Base-by-base conservation (phyloP, 2,113 vertebrate species). In the Phoenicopterus ruber region DNA sequence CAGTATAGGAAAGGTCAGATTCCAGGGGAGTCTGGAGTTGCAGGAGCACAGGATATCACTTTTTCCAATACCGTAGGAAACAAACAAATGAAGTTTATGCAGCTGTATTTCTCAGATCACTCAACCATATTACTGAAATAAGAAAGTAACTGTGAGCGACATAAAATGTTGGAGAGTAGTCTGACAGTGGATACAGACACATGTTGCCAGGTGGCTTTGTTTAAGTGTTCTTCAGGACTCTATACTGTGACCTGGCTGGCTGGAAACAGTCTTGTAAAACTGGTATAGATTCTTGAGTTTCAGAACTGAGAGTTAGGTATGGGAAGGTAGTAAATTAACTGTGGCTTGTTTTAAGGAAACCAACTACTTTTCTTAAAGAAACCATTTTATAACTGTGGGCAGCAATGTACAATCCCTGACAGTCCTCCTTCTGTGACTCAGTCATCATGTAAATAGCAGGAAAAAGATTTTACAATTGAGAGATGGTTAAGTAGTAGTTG, bases 111-210 rank as follows among this genome's bases (percentile, higher is more conserved):
- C 66, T 72, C 67, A 52, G 62, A 28, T 88, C 46, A 10, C 32
- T 74, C 74, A 67, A 40, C 44, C 5, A 0, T 8, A 11, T 55
- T 86, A 26, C 54, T 3, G 4, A 83, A 92, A 92, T 79, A 76
- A 62, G 70, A 88, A 84, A 79, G 74, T 74, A 71, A 65, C 26
- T 42, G 44, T 44, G 59, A 62, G 55, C 0, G 0, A 66, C 14
- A 6, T 14, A 46, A 94, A 63, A 66, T 47, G 17, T 49, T 91
- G 59, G 32, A 7, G 2, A 31, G 28, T 26, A 47, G 25, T 61
- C 18, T 0, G 0, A 16, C 42, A 87, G 59, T 17, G 22, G 40
- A 9, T 61, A 38, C 17, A 71, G 59, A 59, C 8, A 2, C 25
- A 17, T 16, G 49, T 73, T 76, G 44, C 31, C 58, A 40, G 22